These are phyloP conservation scores for Ochlodes sylvanus DNA, from an alignment of 2,888 invertebrate genomes.

Conservation along the genomic window DNA sequence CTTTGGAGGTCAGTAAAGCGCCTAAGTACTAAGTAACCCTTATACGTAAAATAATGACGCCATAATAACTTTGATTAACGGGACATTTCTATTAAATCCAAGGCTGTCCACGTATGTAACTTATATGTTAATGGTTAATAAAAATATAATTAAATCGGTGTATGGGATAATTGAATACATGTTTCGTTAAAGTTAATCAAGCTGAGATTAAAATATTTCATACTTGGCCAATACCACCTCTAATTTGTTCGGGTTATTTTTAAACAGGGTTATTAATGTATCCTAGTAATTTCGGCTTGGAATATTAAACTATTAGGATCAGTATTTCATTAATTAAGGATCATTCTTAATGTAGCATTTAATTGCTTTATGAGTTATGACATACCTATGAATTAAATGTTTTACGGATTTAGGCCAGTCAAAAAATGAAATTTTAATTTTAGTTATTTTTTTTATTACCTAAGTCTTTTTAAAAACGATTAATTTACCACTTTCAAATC, in stretches of 20 bases:
- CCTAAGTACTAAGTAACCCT: slow-evolving; percentile 9
- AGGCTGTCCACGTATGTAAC: not conserved
- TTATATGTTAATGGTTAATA: slow-evolving; percentile 23
- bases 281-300: too few relatives aligned
- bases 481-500: too few relatives aligned
- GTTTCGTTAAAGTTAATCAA: slow-evolving; percentile 20
- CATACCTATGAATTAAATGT: too few relatives aligned
- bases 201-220: not conserved
- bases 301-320: too few relatives aligned
- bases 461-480: too few relatives aligned
- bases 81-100: slow-evolving; percentile 40
- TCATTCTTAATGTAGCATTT: too few relatives aligned
- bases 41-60: slow-evolving; percentile 42
- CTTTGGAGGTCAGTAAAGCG: not conserved
- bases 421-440: too few relatives aligned
- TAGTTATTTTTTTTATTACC: too few relatives aligned
- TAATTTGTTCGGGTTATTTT: too few relatives aligned
- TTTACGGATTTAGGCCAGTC: too few relatives aligned
- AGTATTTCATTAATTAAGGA: too few relatives aligned
- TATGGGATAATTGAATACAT: slow-evolving; percentile 11
- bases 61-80: slow-evolving; percentile 43
- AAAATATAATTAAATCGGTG: slow-evolving; percentile 29
- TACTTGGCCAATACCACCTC: not conserved
- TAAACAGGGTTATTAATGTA: not conserved
- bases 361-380: too few relatives aligned